A percentile compares a stretch with the other conserved stretches of the same genome.
phyloP scores from a whole-genome alignment of 2,888 invertebrate genomes.

The Callyntrura guangdongensis region DNA sequence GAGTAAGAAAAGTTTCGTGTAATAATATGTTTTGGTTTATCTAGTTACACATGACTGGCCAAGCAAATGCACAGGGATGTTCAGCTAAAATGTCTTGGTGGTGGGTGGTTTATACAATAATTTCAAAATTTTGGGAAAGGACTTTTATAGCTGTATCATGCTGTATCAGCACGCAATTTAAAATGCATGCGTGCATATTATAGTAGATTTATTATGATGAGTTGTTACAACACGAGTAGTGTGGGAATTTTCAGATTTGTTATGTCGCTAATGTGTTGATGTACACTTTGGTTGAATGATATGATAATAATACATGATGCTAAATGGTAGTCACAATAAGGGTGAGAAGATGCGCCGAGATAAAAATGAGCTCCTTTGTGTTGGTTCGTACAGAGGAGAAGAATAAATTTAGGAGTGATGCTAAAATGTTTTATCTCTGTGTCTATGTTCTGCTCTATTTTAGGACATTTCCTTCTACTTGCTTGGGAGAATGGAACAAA shows the following conservation, averaged over 20 bases:
- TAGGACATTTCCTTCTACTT: constrained; percentile 91
- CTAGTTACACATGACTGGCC: constrained; percentile 71
- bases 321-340: neutral
- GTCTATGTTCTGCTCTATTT: neutral
- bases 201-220: neutral
- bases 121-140: neutral
- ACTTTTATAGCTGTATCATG: no score
- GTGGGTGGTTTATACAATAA: neutral
- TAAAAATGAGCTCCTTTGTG: constrained; percentile 32
- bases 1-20: constrained; percentile 8
- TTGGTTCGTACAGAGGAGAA: constrained; percentile 30
- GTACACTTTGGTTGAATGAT: neutral
- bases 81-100: neutral
- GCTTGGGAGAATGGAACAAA: constrained; percentile 84
- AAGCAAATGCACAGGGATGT: constrained; percentile 44
- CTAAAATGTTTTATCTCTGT: constrained; percentile 13
- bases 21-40: constrained; percentile 59
- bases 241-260: no score
- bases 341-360: constrained; percentile 1
- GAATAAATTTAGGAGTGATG: constrained; percentile 16
- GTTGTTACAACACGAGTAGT: no score
- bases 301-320: neutral
- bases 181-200: constrained; percentile 1
- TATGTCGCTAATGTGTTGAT: no score
- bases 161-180: neutral